A percentile compares a stretch with the other conserved stretches of the same genome.
Evolutionary conservation across 2,113 vertebrate species (phyloP).

Genomic region (Anolis carolinensis): DNA sequence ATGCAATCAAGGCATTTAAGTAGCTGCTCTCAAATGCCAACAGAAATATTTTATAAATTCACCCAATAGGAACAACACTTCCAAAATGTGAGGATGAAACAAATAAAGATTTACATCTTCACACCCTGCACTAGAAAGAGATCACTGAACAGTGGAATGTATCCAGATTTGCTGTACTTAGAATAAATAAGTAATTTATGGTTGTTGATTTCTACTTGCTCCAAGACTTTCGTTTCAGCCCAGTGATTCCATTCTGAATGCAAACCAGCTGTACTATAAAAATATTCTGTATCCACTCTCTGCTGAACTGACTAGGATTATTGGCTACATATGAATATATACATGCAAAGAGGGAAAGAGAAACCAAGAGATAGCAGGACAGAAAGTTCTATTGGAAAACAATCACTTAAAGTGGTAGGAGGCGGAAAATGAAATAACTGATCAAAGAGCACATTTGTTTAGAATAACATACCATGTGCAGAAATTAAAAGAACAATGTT

Average conservation of each 20-base stretch:
- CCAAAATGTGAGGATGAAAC: too few relatives aligned
- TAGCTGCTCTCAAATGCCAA: too few relatives aligned
- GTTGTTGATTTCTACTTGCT: not conserved
- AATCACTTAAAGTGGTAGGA: not conserved
- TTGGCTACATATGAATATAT: not conserved
- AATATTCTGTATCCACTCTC: not conserved
- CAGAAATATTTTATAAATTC: too few relatives aligned
- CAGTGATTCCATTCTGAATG: not conserved
- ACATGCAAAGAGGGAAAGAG: too few relatives aligned
- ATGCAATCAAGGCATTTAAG: too few relatives aligned
- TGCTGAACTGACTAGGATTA: not conserved
- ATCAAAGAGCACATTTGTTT: not conserved
- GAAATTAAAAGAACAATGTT: not conserved
- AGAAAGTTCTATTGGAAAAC: not conserved
- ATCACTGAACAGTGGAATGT: not conserved
- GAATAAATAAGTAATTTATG: not conserved
- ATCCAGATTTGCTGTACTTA: not conserved
- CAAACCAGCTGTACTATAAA: not conserved
- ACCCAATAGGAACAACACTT: too few relatives aligned
- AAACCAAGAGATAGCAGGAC: too few relatives aligned
- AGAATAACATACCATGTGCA: not conserved
- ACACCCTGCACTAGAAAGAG: not conserved
- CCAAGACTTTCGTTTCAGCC: not conserved
- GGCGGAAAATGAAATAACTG: not conserved
- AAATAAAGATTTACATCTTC: not conserved